Evolutionary conservation across 2,888 invertebrate species (phyloP), one percentile per base, ranked within the genome.

Genomic region (Pantelozetes paolii): DNA sequence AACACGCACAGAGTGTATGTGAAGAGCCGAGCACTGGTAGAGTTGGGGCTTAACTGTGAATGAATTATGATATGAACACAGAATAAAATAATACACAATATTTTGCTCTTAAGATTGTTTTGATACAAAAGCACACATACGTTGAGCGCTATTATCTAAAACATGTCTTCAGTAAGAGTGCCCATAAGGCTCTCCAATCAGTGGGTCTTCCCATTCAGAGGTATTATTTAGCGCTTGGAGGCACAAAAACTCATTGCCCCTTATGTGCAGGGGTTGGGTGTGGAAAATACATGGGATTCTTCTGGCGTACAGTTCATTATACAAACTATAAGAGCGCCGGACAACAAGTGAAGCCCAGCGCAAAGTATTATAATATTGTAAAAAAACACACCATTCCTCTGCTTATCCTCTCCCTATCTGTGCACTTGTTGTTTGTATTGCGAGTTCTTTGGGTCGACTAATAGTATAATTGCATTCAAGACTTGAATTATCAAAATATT

Each of bases 251-350:
- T 59, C 30, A 59, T 59, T 59, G 32, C 59, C 59, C 59, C 28
- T 26, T 30, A 6, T 59, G 59, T 59, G 28, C n/a, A 15, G 18
- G 45, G n/a, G 23, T 32, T 59, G 59, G 59, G 59, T 59, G 59
- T 59, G 59, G 59, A 59, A 32, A 59, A 59, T 59, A 59, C 30
- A 59, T 32, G 30, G 20, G 59, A 59, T 59, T 59, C 59, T 59
- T 59, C 18, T 30, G 8, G 11, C n/a, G 20, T n/a, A 30, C 20
- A 15, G 13, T 30, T 59, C 5, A 59, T 59, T 59, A 59, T 30
- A 28, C 20, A 59, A 59, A 59, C 30, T 59, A 15, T 8, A 50
- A 23, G 50, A 59, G 59, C 59, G 32, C 59, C 59, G 59, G 59
- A 59, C 59, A 50, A 50, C 20, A 59, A 59, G 59, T 59, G 59